Percentiles rank a stretch among this genome's conserved stretches.
Evolutionary conservation across 2,113 vertebrate species (phyloP).

Genomic region (Mixornis gularis): DNA sequence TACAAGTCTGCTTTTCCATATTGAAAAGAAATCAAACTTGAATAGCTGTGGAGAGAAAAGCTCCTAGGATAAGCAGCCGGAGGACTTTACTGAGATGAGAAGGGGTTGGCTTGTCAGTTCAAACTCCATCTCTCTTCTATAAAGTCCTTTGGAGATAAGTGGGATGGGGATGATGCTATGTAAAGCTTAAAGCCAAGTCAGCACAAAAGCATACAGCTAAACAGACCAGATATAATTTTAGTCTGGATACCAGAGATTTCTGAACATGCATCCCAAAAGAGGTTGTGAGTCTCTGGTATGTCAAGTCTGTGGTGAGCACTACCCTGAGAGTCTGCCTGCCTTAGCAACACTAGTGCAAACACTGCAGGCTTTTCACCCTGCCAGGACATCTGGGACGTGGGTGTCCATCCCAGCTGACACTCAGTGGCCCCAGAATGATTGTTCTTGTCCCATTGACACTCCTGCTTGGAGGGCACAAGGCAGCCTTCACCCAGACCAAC

Average conservation of each 20-base stretch:
- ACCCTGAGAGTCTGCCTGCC: background rate
- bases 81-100: background rate
- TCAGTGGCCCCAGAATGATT: background rate
- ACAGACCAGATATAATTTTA: background rate
- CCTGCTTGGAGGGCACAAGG: background rate
- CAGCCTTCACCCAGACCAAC: background rate
- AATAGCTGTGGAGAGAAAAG: background rate
- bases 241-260: background rate
- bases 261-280: background rate
- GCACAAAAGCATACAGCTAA: background rate
- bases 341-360: background rate
- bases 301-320: background rate
- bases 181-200: background rate
- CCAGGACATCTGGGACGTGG: background rate
- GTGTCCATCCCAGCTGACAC: background rate
- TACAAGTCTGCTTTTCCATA: background rate
- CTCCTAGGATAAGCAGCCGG: background rate
- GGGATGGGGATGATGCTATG: background rate
- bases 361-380: background rate
- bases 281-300: background rate
- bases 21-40: background rate
- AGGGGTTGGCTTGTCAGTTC: background rate
- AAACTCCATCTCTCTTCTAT: background rate
- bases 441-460: background rate
- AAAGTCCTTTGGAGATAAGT: background rate